These are phyloP conservation scores for Lucifuga dentata DNA, from an alignment of 2,113 vertebrate species.

Conservation along the genomic window DNA sequence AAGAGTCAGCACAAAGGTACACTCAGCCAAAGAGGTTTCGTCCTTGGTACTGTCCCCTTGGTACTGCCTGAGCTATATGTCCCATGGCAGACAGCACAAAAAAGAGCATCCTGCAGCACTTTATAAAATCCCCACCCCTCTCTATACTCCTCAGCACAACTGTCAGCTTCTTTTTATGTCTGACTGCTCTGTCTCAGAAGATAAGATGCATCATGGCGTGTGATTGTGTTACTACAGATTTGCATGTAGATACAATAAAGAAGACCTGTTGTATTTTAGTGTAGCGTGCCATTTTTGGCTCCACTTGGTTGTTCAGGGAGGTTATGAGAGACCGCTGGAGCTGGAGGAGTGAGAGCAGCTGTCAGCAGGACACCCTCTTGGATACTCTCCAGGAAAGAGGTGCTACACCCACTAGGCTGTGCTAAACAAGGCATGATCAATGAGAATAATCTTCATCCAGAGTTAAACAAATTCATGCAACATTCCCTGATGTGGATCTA, in stretches of 20 bases:
- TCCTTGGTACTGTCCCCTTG: conserved; percentile 79
- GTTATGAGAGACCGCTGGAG: conserved; percentile 27
- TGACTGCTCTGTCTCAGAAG: conserved; percentile 24
- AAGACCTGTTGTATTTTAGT: conserved; percentile 27
- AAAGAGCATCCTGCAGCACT: conserved; percentile 80
- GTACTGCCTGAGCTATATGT: conserved; percentile 65
- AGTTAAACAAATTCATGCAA: neutral
- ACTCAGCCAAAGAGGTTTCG: conserved; percentile 70
- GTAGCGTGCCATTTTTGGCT: conserved; percentile 27
- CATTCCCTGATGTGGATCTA: conserved; percentile 24
- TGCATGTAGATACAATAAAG: conserved; percentile 13
- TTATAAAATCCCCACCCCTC: conserved; percentile 66
- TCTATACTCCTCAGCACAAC: conserved; percentile 64
- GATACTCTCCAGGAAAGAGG: conserved; percentile 72
- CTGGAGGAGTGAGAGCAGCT: conserved; percentile 65
- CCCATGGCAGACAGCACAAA: conserved; percentile 68
- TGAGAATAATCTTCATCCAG: conserved; percentile 50
- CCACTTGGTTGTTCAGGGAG: conserved; percentile 37
- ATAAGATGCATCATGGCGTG: conserved; percentile 24
- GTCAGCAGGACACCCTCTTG: conserved; percentile 71
- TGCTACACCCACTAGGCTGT: conserved; percentile 48
- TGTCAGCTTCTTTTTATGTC: conserved; percentile 65
- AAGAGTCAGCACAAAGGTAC: conserved; percentile 44
- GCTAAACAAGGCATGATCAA: conserved; percentile 71
- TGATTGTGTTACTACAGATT: conserved; percentile 15